A percentile compares a stretch with the other conserved stretches of the same genome.
Evolutionary conservation across 2,797 vertebrate genomes (phyloP).

Genomic region (Cottoperca gobio): DNA sequence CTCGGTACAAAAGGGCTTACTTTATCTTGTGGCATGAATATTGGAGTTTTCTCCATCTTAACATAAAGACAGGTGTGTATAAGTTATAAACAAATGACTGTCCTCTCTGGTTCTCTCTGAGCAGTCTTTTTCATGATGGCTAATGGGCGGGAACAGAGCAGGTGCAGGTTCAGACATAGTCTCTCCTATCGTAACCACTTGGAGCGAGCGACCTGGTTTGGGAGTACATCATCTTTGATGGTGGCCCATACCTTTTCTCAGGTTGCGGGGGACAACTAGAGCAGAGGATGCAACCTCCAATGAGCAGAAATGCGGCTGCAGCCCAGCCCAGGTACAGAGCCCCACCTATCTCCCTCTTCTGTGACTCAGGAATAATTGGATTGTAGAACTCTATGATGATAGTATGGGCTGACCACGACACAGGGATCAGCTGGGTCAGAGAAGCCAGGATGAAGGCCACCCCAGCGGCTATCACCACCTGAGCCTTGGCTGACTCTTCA

Average conservation of each 20-base stretch:
- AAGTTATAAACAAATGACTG: background rate
- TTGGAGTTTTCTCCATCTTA: background rate
- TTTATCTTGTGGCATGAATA: background rate
- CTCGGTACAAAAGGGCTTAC: background rate
- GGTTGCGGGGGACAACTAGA: constrained; percentile 89
- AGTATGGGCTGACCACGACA: constrained; percentile 92
- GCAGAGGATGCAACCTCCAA: constrained; percentile 91
- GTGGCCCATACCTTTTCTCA: constrained; percentile 84
- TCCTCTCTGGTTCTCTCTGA: background rate
- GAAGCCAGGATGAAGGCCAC: constrained; percentile 87
- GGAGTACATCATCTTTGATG: constrained; percentile 87
- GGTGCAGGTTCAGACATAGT: constrained; percentile 87
- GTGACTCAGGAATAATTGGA: constrained; percentile 73
- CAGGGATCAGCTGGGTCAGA: constrained; percentile 89
- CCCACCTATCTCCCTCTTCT: constrained; percentile 91
- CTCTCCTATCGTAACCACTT: constrained; percentile 86
- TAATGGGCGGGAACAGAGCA: constrained; percentile 17
- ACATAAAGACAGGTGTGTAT: background rate
- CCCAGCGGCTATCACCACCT: constrained; percentile 90
- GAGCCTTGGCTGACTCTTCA: constrained; percentile 89
- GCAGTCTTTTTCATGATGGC: background rate
- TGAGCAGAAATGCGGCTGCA: constrained; percentile 86
- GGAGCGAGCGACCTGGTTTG: constrained; percentile 83
- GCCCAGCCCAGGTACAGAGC: constrained; percentile 95
- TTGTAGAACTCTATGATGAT: constrained; percentile 93